Evolutionary conservation across 2,888 invertebrate species (phyloP).

Genomic region (Lasioglossum lativentre): DNA sequence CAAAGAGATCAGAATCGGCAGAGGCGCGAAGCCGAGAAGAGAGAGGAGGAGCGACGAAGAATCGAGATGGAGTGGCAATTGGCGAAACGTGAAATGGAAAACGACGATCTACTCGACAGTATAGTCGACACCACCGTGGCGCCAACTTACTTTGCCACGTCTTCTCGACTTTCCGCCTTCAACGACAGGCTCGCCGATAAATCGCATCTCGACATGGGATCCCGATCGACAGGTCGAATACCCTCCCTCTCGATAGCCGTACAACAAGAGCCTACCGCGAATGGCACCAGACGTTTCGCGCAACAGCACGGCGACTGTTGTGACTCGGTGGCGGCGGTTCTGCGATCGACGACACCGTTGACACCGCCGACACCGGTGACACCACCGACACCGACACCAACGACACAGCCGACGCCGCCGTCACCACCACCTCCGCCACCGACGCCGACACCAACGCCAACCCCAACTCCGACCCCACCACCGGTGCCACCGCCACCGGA

Average conservation of each 20-base stretch:
- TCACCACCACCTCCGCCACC: neutral
- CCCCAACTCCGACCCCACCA: neutral
- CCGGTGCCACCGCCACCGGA: slow-evolving; percentile 55
- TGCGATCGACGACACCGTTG: neutral
- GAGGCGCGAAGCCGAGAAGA: slow-evolving; percentile 81
- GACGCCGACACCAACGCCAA: neutral
- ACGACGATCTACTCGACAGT: slow-evolving; percentile 85
- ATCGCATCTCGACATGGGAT: slow-evolving; percentile 61
- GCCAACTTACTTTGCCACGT: slow-evolving; percentile 67
- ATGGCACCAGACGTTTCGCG: slow-evolving; percentile 68
- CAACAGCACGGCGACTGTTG: slow-evolving; percentile 44
- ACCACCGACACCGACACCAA: neutral
- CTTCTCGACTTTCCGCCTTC: slow-evolving; percentile 72
- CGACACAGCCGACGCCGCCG: neutral
- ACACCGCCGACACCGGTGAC: neutral
- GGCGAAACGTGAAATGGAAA: slow-evolving; percentile 86
- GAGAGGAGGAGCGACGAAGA: slow-evolving; percentile 85
- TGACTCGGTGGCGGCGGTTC: slow-evolving; percentile 3
- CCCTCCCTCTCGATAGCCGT: slow-evolving; percentile 77
- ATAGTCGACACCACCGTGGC: slow-evolving; percentile 83
- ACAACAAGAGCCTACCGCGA: slow-evolving; percentile 75
- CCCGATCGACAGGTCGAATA: slow-evolving; percentile 72
- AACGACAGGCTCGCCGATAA: slow-evolving; percentile 73
- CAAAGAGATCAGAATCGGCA: slow-evolving; percentile 83
- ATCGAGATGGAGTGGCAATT: slow-evolving; percentile 85